Evolutionary conservation across 2,113 vertebrate genomes (phyloP), one percentile per base, ranked within the genome.

Genomic region (Oreochromis tanganicae): DNA sequence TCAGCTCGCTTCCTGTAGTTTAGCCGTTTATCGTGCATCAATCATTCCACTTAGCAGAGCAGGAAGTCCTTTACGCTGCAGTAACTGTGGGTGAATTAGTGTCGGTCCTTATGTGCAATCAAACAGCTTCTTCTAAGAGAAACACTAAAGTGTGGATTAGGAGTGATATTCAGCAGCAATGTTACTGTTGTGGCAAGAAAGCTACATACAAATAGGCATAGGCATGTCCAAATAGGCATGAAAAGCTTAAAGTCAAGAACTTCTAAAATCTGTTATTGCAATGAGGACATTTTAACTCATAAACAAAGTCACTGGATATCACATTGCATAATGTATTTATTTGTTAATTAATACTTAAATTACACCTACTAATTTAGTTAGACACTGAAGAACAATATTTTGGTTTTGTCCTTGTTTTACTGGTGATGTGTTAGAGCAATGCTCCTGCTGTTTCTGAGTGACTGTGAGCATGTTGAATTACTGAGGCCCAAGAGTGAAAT

Each of bases 31-130:
- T 68, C 80, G 56, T 19, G 24, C 36, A 38, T 9, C 5, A 54
- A 81, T 82, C 57, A 82, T 90, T 88, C 41, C 84, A 82, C 56
- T 57, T 29, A 19, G 84, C 9, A 8, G 32, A 89, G 84, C 87
- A 79, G 59, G 66, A 84, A 59, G 81, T 79, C 87, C 66, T 88
- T 81, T 5, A 71, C n/a, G 17, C 80, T 46, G 11, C 17, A 5
- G 16, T 57, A 24, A 84, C 86, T 32, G 80, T 14, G 50, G 24
- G 21, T 57, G 46, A 78, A 50, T 34, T 78, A 52, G 27, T 16
- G 34, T 11, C 54, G 13, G 4, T 59, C 57, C 29, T 83, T 9
- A 21, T 27, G 66, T 66, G 46, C 83, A 66, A 32, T 50, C 46
- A 32, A 7, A 29, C 0, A 19, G 16, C 43, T 78, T 6, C 11